A percentile compares a stretch with the other conserved stretches of the same genome.
phyloP scores from a whole-genome alignment of 2,113 vertebrate species.

The Neotragus moschatus region DNA sequence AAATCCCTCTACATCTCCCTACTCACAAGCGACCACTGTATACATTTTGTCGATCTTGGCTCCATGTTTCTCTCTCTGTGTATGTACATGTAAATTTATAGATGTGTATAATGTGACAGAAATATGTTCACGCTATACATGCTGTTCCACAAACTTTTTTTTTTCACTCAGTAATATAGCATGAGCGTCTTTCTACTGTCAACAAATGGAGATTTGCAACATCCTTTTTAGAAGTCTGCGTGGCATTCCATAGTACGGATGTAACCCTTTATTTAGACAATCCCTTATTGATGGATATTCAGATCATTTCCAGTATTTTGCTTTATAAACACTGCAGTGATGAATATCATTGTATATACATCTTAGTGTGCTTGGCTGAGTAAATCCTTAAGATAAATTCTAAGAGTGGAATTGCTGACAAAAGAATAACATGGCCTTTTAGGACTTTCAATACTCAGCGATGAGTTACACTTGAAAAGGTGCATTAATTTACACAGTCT shows the following conservation, averaged over 20 bases:
- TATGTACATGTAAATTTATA: not conserved
- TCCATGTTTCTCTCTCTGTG: not conserved
- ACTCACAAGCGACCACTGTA: not conserved
- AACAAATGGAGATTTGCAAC: conserved; percentile 44
- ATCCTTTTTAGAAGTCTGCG: conserved; percentile 36
- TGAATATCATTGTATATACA: conserved; percentile 52
- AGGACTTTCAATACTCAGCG: not conserved
- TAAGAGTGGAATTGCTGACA: not conserved
- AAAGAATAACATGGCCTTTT: not conserved
- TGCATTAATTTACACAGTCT: not conserved
- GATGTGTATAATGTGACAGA: not conserved
- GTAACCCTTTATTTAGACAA: conserved; percentile 55
- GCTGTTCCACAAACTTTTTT: not conserved
- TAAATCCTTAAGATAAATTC: conserved; percentile 51
- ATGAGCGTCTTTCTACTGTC: not conserved
- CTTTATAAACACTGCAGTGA: conserved; percentile 61
- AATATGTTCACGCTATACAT: not conserved
- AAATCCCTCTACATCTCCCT: not conserved
- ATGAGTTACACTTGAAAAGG: not conserved
- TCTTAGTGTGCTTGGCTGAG: conserved; percentile 2
- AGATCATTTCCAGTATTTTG: conserved; percentile 33
- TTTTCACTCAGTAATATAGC: not conserved
- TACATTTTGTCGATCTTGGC: not conserved
- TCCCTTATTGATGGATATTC: conserved; percentile 43
- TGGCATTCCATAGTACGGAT: conserved; percentile 39